Evolutionary conservation across 2,113 vertebrate genomes (phyloP).

Genomic region (Miniopterus natalensis): DNA sequence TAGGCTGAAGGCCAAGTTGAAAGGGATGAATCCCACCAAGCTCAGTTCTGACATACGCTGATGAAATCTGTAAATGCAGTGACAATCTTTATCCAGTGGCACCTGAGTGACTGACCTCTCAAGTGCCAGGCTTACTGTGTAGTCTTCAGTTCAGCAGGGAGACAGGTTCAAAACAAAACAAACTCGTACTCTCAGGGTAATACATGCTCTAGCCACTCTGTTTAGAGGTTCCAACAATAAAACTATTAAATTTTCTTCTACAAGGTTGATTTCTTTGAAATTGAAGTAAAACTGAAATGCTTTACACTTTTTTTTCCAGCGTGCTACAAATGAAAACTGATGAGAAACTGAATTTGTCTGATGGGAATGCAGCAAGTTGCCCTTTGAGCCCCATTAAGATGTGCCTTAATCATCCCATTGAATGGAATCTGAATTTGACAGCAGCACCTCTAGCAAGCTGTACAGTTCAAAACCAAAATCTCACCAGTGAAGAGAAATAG

Average conservation of each 20-base stretch:
- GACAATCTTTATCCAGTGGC: background rate
- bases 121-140: background rate
- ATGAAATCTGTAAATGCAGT: background rate
- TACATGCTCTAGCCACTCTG: background rate
- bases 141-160: background rate
- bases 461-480: constrained; percentile 90
- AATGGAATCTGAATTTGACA: constrained; percentile 89
- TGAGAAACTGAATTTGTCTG: constrained; percentile 88
- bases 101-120: background rate
- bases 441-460: constrained; percentile 87
- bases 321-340: constrained; percentile 88
- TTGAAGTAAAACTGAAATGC: constrained; percentile 81
- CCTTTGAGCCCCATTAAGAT: constrained; percentile 89
- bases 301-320: constrained; percentile 82
- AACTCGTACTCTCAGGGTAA: background rate
- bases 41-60: background rate
- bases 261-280: constrained; percentile 32
- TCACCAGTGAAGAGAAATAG: constrained; percentile 90
- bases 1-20: background rate
- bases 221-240: background rate
- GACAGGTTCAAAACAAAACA: background rate
- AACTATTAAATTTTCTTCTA: constrained; percentile 55
- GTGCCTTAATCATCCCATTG: constrained; percentile 91
- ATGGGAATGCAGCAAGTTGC: constrained; percentile 87
- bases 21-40: background rate